Base-by-base conservation (phyloP, 1,140 invertebrate species). In the Meteorus sp. region DNA sequence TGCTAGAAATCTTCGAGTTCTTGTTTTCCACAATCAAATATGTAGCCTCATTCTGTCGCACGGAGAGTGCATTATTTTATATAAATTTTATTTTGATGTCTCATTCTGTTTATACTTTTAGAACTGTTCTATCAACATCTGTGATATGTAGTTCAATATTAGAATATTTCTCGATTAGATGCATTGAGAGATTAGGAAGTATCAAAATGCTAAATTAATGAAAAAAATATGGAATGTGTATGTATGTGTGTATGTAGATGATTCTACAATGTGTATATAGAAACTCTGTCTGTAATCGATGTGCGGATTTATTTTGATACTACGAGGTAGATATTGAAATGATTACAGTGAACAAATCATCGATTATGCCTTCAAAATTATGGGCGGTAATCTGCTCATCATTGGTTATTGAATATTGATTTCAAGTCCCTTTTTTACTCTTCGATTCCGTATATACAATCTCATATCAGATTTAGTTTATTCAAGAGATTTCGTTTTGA, bases 301-400 rank as follows among this genome's bases (percentile, higher is more conserved):
- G 75, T 74, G 74, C 52, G 44, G 52, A 72, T 78, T 78, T 78
- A 77, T 78, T 78, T 78, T 78, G 76, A 78, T 78, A 78, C 75
- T 78, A 76, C 67, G 63, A 73, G 69, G 71, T 68, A 54, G 37
- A 73, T 67, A 74, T 68, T 73, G 67, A 71, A 68, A 75, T 71
- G 69, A 61, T 73, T 67, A 67, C 41, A 54, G 37, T 67, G 39
- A 64, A 69, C 65, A 66, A 65, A 74, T n/a, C n/a, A n/a, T n/a
- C n/a, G n/a, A 77, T 69, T 76, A 72, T 76, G 75, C 75, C 74
- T 77, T 77, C 59, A 72, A 56, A 56, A 73, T 72, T 69, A 71
- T 76, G 68, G 73, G 74, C 74, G 68, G 72, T 71, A 61, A 66
- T 75, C 75, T 67, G 74, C 65, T 63, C 72, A 67, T 68, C 72